A percentile compares a stretch with the other conserved stretches of the same genome.
Evolutionary conservation across 2,797 vertebrate species (phyloP).

Genomic region (Erpetoichthys calabaricus): DNA sequence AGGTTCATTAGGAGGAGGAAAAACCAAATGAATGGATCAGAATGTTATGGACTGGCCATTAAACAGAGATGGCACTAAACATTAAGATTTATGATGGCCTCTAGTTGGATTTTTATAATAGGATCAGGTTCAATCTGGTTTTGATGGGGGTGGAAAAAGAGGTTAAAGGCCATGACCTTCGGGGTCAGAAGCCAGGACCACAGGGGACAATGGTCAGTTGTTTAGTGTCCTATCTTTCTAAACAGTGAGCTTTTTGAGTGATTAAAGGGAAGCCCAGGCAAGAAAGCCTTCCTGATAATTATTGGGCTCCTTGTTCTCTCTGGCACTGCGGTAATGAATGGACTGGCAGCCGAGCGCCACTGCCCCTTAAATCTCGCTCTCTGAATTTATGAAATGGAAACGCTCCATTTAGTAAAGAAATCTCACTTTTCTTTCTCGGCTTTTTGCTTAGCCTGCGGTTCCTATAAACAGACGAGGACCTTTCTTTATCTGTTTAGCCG

Average conservation of each 20-base stretch:
- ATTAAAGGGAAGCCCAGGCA: constrained; percentile 18
- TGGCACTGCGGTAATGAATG: too few species aligned
- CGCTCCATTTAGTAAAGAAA: too few species aligned
- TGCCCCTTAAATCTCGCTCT: too few species aligned
- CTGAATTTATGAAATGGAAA: too few species aligned
- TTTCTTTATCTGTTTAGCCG: too few species aligned
- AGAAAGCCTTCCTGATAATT: constrained; percentile 3
- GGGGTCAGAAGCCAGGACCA: constrained; percentile 34
- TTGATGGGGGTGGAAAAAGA: constrained; percentile 23
- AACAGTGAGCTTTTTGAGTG: constrained; percentile 19
- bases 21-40: constrained; percentile 10
- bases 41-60: constrained; percentile 18
- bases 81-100: constrained; percentile 16
- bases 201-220: constrained; percentile 24
- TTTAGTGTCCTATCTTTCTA: constrained; percentile 16
- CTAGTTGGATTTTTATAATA: constrained; percentile 14
- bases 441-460: too few species aligned
- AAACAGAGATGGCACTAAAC: constrained; percentile 7
- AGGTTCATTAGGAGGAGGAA: constrained; percentile 8
- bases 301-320: neutral
- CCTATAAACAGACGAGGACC: too few species aligned
- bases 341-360: too few species aligned
- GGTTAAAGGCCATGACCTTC: constrained; percentile 36
- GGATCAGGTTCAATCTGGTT: constrained; percentile 6
- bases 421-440: too few species aligned